Conservation (phyloP, 2,888 invertebrate species). For the Tetragonula carbonaria region DNA sequence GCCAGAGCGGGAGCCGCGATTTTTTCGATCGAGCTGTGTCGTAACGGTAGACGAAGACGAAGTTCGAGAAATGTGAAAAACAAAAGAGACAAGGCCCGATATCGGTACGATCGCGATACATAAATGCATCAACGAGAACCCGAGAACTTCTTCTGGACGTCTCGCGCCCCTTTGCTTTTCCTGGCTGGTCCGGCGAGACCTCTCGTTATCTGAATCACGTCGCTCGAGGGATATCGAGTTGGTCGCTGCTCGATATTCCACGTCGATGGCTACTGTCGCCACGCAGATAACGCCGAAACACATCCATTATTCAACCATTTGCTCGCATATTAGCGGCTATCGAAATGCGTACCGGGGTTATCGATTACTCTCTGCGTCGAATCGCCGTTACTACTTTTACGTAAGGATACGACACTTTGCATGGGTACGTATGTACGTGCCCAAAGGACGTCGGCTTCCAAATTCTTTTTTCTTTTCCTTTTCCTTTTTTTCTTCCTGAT, state of each 20-base stretch:
- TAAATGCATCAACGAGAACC: slow-evolving; percentile 79
- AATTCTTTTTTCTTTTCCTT: slow-evolving; percentile 76
- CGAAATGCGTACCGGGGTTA: slow-evolving; percentile 65
- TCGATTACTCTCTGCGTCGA: slow-evolving; percentile 53
- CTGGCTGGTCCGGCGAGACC: neutral
- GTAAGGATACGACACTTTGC: slow-evolving; percentile 75
- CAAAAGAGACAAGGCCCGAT: slow-evolving; percentile 27
- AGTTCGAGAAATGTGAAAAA: slow-evolving; percentile 14
- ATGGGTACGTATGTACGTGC: slow-evolving; percentile 54
- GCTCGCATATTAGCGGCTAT: slow-evolving; percentile 73
- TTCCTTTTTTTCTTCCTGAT: slow-evolving; percentile 64
- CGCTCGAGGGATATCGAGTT: slow-evolving; percentile 44
- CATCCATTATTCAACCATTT: slow-evolving; percentile 80
- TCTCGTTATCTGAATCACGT: slow-evolving; percentile 28
- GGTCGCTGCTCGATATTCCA: slow-evolving; percentile 61
- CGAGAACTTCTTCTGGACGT: slow-evolving; percentile 35
- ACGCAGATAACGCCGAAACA: slow-evolving; percentile 74
- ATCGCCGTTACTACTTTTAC: slow-evolving; percentile 75
- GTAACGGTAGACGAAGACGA: slow-evolving; percentile 9
- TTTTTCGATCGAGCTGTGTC: neutral
- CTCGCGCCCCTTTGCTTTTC: slow-evolving; percentile 24
- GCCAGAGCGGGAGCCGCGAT: neutral
- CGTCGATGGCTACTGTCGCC: slow-evolving; percentile 58
- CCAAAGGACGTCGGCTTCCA: slow-evolving; percentile 79
- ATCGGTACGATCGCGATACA: slow-evolving; percentile 75